Evolutionary conservation across 2,888 invertebrate genomes (phyloP), one percentile per base, ranked within the genome.

Genomic region (Junonia oenone): DNA sequence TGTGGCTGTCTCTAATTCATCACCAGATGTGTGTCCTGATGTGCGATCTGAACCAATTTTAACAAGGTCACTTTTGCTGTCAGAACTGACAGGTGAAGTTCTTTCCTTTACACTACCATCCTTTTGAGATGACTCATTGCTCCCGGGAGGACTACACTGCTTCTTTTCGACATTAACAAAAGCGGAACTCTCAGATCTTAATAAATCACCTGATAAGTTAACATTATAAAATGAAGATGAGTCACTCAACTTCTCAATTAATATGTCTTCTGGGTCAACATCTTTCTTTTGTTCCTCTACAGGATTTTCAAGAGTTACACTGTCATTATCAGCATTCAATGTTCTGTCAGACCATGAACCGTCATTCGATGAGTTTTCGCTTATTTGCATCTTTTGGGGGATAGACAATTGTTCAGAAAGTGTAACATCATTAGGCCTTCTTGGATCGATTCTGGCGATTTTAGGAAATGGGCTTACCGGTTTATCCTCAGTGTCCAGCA

Each of bases 1-100:
- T 5, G 98, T 98, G 0, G 95, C 93, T 0, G 96, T 95, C 83
- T 98, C 98, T 22, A 97, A 82, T 78, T 98, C 98, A 82, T 96
- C 97, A 0, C 96, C 96, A n/a, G 97, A 97, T 0, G 97, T 97
- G 67, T 97, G 97, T 0, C 95, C 96, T 14, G 96, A 97, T 2
- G 94, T 95, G 65, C 94, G 93, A 68, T 95, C 95, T 0, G 96
- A 96, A 43, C 95, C 95, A 43, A 95, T 93, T 83, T 96, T 96
- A 0, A 95, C 94, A 70, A 95, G 87, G 77, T 96, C 96, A 66
- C 92, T 91, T 65, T 92, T 93, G 79, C 94, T 94, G 68, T 94
- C 95, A 0, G 94, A 94, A 63, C 94, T 94, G 38, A 93, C 90
- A 0, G 94, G 95, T 13, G 94, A 94, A 67, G 90, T 93, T 63